phyloP scores from a whole-genome alignment of 2,797 vertebrate species.

The Tympanoctomys barrerae region DNA sequence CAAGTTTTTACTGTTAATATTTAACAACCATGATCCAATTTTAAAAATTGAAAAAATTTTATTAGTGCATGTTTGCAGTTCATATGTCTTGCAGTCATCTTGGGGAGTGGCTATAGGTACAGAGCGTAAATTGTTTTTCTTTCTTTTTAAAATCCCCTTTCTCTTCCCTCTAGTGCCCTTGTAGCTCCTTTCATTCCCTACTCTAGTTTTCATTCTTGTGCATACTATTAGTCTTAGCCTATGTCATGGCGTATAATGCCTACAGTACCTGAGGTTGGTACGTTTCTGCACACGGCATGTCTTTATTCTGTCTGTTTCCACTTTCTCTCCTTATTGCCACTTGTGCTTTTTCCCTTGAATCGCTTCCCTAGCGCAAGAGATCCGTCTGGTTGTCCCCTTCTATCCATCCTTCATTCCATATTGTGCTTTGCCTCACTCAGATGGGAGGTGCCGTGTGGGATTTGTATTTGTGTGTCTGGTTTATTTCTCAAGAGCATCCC shows the following conservation, averaged over 20 bases:
- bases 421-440: background rate
- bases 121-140: background rate
- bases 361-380: background rate
- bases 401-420: background rate
- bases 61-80: background rate
- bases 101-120: background rate
- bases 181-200: background rate
- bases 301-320: background rate
- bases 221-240: background rate
- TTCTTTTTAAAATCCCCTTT: background rate
- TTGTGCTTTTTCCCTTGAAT: background rate
- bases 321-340: background rate
- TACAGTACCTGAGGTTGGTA: background rate
- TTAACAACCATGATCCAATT: background rate
- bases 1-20: background rate
- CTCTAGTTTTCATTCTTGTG: background rate
- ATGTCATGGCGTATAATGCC: background rate
- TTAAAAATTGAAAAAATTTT: background rate
- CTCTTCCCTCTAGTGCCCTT: background rate
- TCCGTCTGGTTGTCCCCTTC: background rate
- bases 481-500: background rate
- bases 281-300: background rate
- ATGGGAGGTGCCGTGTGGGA: background rate
- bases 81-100: background rate
- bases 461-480: background rate